phyloP scores from a whole-genome alignment of 2,797 vertebrate species.

The Lycodopsis pacificus region DNA sequence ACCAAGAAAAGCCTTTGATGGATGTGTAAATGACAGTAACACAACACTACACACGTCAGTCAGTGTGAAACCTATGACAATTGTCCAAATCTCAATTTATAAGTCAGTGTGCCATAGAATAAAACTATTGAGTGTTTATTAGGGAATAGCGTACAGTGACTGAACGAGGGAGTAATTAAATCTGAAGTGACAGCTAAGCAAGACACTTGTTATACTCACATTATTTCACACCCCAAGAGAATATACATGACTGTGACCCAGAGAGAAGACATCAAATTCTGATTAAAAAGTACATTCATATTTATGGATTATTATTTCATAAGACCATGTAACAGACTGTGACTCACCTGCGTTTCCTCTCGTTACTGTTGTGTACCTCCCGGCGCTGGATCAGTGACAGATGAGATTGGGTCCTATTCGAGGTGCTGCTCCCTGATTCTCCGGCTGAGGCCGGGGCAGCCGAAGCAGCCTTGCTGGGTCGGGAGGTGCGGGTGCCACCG shows the following conservation, averaged over 20 bases:
- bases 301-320: neutral
- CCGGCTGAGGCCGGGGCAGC: constrained; percentile 72
- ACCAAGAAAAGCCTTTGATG: neutral
- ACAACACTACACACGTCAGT: neutral
- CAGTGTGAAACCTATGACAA: neutral
- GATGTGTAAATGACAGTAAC: neutral
- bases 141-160: neutral
- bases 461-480: constrained; percentile 71
- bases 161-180: neutral
- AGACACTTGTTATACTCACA: neutral
- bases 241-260: neutral
- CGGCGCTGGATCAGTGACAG: constrained; percentile 80
- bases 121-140: neutral
- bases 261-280: neutral
- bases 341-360: constrained; percentile 82
- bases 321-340: neutral
- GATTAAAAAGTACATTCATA: neutral
- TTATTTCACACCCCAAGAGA: neutral
- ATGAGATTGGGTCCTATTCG: constrained; percentile 49
- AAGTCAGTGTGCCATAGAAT: neutral
- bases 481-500: constrained; percentile 57
- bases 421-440: constrained; percentile 55
- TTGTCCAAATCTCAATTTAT: neutral
- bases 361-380: constrained; percentile 89
- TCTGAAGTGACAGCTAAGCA: neutral